Base-by-base conservation (phyloP, 2,888 invertebrate species). In the Netelia virgata region DNA sequence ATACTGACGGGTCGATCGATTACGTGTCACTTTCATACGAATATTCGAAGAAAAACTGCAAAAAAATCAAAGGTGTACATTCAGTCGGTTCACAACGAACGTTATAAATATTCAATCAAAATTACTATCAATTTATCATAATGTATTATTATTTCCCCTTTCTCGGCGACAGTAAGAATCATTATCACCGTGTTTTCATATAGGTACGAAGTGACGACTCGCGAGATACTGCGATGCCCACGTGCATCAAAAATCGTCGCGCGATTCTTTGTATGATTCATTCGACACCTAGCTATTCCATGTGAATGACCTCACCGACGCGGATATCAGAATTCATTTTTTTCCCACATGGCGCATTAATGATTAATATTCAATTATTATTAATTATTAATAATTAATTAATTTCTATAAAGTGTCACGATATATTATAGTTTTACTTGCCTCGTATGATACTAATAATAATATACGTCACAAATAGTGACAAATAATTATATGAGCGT, bases 221-320 rank as follows among this genome's bases (percentile, higher is more conserved):
- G 5, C 3, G 16, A 23, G 11, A 11, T 5, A 59, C 18, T 59
- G 20, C 28, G 9, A 69, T 53, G n/a, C 75, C 36, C 73, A 57
- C 76, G 55, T 69, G 57, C 59, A 36, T 66, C 16, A 53, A 16
- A 66, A 77, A 77, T 74, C 59, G 68, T 63, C 57, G 55, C 50
- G 61, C 77, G 36, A 57, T 50, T 14, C 11, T 70, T 47, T 63
- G 57, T 53, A 74, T 84, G 84, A 84, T 74, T 84, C 84, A 84
- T 18, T 64, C 68, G 36, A 20, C 63, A 64, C 16, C 43, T 55
- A 1, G 59, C 23, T 69, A 36, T 9, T 55, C 61, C 43, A 16
- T 43, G 10, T n/a, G 50, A 83, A 74, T 79, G 78, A 83, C 70
- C 78, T 78, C 83, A 83, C 69, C 74, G 78, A 74, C 20, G 74